These are phyloP conservation scores for Conus canariensis DNA, from an alignment of 2,888 invertebrate species.

Conservation along the genomic window DNA sequence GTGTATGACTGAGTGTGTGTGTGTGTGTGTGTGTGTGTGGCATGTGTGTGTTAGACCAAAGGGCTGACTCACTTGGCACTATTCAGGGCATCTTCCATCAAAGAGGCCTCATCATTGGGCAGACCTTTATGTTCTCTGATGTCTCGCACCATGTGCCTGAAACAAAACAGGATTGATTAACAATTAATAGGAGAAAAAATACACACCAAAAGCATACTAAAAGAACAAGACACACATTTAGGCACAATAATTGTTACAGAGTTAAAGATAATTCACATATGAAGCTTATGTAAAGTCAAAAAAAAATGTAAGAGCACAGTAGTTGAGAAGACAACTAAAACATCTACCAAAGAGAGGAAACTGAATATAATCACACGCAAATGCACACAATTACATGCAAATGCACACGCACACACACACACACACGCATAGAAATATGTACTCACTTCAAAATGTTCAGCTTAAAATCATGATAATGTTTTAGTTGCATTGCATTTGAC, in stretches of 20 bases:
- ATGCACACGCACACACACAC: not conserved
- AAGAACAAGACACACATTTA: too few species aligned
- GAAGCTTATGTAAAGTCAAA: too few species aligned
- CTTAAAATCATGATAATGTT: too few species aligned
- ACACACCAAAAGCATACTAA: not conserved
- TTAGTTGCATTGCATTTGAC: too few species aligned
- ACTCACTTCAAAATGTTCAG: too few species aligned
- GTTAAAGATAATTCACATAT: too few species aligned
- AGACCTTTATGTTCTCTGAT: conserved; percentile 82
- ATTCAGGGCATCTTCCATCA: conserved; percentile 82
- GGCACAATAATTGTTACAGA: too few species aligned
- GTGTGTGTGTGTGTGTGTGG: not conserved
- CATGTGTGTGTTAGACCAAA: not conserved
- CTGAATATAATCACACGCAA: not conserved
- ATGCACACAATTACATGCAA: not conserved
- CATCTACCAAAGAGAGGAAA: too few species aligned
- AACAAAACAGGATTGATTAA: conserved; percentile 27
- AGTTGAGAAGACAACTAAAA: too few species aligned
- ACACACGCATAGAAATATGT: not conserved
- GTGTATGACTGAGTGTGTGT: not conserved
- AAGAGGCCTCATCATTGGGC: conserved; percentile 81
- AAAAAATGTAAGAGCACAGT: too few species aligned
- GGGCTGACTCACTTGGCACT: conserved; percentile 75
- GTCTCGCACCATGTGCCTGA: conserved; percentile 81
- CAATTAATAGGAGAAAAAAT: not conserved